Evolutionary conservation across 2,797 vertebrate genomes (phyloP).

Genomic region (Trichosurus vulpecula): DNA sequence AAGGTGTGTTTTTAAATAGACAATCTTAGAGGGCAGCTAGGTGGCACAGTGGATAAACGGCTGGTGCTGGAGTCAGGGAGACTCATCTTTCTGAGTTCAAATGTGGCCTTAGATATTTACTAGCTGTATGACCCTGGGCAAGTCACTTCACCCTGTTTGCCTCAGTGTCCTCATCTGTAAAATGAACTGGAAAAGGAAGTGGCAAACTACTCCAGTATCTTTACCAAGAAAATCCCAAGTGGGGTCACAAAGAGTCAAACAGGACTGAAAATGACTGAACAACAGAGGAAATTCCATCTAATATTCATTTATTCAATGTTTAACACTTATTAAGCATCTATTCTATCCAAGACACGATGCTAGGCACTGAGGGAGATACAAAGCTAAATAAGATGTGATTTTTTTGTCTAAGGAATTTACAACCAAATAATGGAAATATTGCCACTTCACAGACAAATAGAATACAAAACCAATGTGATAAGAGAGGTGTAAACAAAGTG

Average conservation of each 20-base stretch:
- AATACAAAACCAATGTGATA: not conserved
- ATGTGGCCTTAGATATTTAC: not conserved
- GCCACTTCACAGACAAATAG: not conserved
- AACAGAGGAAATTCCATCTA: not conserved
- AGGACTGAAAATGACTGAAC: not conserved
- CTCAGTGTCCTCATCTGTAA: not conserved
- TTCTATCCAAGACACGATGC: not conserved
- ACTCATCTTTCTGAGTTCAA: not conserved
- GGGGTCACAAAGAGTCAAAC: not conserved
- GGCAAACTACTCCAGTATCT: not conserved
- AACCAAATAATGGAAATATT: not conserved
- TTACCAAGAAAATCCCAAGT: not conserved
- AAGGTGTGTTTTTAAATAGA: not conserved
- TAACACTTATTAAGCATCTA: not conserved
- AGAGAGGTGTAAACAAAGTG: not conserved
- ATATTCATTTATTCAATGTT: too few relatives aligned
- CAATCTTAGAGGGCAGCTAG: not conserved
- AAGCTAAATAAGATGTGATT: not conserved
- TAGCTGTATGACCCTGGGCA: not conserved
- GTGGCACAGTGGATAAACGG: not conserved
- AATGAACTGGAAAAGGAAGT: not conserved
- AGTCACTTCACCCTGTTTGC: not conserved
- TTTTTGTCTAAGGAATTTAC: not conserved
- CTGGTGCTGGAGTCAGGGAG: not conserved
- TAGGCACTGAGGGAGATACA: not conserved